These are phyloP conservation scores for Tetragonula clypearis DNA, from an alignment of 1,140 invertebrate species.

Conservation along the genomic window DNA sequence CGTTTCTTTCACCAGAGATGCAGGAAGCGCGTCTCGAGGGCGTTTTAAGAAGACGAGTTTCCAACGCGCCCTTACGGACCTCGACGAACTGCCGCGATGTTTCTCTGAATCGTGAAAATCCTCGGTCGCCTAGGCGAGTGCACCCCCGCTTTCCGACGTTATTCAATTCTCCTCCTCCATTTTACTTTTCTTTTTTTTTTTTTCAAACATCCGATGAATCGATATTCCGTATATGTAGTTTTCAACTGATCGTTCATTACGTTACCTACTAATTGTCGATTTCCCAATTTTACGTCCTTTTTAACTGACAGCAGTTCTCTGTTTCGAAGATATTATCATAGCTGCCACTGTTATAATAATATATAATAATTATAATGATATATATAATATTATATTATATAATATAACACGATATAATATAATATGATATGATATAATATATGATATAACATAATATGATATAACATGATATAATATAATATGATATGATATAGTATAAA, in stretches of 20 bases:
- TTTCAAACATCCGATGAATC: neutral
- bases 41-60: neutral
- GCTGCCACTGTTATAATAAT: neutral
- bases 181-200: neutral
- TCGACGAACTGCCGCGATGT: neutral
- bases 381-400: too few relatives aligned
- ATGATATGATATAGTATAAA: too few relatives aligned
- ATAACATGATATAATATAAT: too few relatives aligned
- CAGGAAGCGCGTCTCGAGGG: slow-evolving; percentile 18
- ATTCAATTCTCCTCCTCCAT: neutral
- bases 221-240: neutral
- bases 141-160: neutral
- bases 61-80: neutral
- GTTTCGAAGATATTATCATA: neutral
- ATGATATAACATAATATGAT: too few relatives aligned
- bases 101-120: neutral
- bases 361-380: too few relatives aligned
- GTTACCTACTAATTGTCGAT: neutral
- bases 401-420: too few relatives aligned
- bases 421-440: too few relatives aligned
- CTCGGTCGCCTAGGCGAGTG: neutral
- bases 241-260: neutral
- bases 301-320: neutral
- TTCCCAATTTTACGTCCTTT: neutral
- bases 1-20: neutral